Evolutionary conservation across 2,113 vertebrate genomes (phyloP), one percentile per base, ranked within the genome.

Genomic region (Leptobrachium ailaonicum): DNA sequence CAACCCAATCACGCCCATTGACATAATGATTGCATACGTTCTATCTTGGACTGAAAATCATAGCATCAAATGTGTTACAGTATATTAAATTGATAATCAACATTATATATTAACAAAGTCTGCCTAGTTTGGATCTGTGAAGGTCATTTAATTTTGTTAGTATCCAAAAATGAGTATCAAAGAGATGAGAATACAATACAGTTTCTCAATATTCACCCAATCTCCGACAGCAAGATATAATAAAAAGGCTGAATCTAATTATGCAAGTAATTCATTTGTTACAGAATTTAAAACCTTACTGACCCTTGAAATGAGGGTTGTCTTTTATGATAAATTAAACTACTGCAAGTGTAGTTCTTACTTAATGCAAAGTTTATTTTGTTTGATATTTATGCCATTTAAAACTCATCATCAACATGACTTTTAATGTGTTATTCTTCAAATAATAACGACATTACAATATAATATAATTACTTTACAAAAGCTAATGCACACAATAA

Each of bases 261-360:
- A 40, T 64, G 62, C 62, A 20, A 64, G 62, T 64, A 64, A 64
- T 64, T 64, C 62, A 64, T 64, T 64, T 64, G 62, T 64, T 64
- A 64, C 62, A 64, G 62, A 64, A 64, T 64, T 64, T 64, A 64
- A 64, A 64, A 32, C 62, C 5, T 64, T 64, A 1, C 62, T 64
- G 62, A 64, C 62, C 62, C 62, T 64, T 64, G 62, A 64, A 64
- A 64, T 64, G 62, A 64, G 40, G 20, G 14, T 64, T 64, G 62
- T 20, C 6, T 64, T 64, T 64, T 64, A 64, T 64, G 62, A 64
- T 20, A 32, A 40, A 64, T 64, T 64, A 64, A 64, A 64, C n/a
- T 64, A 32, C n/a, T 2, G 62, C n/a, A 32, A 64, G 13, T 20
- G 13, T 64, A 64, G 56, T 64, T 64, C 20, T 64, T 60, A 12